Conservation (phyloP, 2,888 invertebrate species). For the Phengaris arion region DNA sequence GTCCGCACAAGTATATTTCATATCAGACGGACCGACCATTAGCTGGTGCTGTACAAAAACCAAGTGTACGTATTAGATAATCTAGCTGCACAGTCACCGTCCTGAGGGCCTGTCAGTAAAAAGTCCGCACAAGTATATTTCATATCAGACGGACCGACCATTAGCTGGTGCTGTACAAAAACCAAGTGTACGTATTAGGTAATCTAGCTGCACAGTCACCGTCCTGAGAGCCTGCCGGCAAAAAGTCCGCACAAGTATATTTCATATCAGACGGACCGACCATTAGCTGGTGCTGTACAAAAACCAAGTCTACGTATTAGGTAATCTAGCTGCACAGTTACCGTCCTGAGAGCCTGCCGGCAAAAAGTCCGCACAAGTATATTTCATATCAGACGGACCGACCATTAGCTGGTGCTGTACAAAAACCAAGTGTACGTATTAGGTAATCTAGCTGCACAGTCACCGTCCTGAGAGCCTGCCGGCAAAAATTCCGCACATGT, state of each 20-base stretch:
- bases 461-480: not conserved
- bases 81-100: not conserved
- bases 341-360: not conserved
- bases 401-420: no score
- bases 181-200: no score
- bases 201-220: no score
- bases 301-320: no score
- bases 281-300: no score
- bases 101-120: not conserved
- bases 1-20: slow-evolving; percentile 13
- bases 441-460: no score
- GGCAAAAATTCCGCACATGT: slow-evolving; percentile 11
- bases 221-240: not conserved
- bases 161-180: no score
- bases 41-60: no score
- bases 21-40: not conserved
- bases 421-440: no score
- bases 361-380: slow-evolving; percentile 12
- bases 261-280: not conserved
- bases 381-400: not conserved
- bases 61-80: no score
- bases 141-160: not conserved
- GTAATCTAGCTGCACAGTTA: no score
- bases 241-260: slow-evolving; percentile 13
- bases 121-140: slow-evolving; percentile 13